phyloP scores from a whole-genome alignment of 2,888 invertebrate genomes.

The Imbricaverruca yamaguchii region DNA sequence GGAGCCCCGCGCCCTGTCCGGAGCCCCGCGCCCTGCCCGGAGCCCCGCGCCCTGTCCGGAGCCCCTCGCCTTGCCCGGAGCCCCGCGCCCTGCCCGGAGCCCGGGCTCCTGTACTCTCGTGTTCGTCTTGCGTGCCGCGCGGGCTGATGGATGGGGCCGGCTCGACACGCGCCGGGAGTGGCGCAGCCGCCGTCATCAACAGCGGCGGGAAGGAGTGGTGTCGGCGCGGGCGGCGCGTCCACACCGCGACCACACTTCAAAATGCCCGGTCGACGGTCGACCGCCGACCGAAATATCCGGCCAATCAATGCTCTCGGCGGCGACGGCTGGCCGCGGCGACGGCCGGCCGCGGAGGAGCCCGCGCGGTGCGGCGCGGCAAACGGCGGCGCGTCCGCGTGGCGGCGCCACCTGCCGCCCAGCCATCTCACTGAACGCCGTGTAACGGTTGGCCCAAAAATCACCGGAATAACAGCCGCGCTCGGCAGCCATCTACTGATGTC shows the following conservation, averaged over 20 bases:
- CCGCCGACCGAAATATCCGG: background rate
- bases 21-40: too few relatives aligned
- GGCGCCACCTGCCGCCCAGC: too few relatives aligned
- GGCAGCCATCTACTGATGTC: too few relatives aligned
- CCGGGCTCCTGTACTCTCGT: too few relatives aligned
- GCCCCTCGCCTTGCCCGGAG: too few relatives aligned
- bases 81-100: too few relatives aligned
- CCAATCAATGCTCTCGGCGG: background rate
- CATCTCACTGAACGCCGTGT: too few relatives aligned
- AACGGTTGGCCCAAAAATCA: too few relatives aligned
- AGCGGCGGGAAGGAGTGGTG: constrained; percentile 22
- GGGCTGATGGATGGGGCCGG: constrained; percentile 30
- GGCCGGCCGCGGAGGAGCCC: background rate
- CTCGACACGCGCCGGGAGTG: constrained; percentile 33
- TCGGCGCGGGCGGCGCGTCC: background rate
- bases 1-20: too few relatives aligned
- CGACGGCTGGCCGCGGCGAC: background rate
- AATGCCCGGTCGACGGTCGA: background rate
- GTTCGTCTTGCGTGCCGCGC: too few relatives aligned
- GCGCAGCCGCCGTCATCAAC: constrained; percentile 25
- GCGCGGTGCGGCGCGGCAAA: background rate
- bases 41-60: too few relatives aligned
- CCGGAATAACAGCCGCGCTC: too few relatives aligned
- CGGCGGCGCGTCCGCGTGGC: background rate
- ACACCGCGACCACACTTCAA: background rate